Evolutionary conservation across 30 jellyfish, hydroid and myxozoan genomes (phyloP).

Genomic region (Thelohanellus kitauei): DNA sequence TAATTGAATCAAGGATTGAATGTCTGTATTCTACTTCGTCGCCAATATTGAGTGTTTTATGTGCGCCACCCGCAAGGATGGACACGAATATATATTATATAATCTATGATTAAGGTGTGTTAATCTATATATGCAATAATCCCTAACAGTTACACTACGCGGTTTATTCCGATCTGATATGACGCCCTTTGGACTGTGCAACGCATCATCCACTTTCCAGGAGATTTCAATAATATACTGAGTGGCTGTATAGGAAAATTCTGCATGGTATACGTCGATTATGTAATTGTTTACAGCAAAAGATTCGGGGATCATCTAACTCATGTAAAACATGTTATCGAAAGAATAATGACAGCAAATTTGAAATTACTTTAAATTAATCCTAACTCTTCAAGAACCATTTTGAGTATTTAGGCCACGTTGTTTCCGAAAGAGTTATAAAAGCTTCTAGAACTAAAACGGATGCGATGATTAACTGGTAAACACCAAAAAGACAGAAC

Average conservation of each 20-base stretch:
- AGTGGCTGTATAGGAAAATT: conserved; percentile 10
- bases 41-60: no score
- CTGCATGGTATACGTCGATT: conserved; percentile 18
- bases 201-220: conserved; percentile 20
- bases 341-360: conserved; percentile 4
- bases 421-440: conserved; percentile 1
- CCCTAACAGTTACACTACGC: no score
- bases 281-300: conserved; percentile 5
- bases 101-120: no score
- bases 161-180: conserved; percentile 4
- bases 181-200: conserved; percentile 18
- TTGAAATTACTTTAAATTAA: conserved; percentile 8
- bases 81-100: no score
- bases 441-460: conserved; percentile 4
- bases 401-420: conserved; percentile 3
- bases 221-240: conserved; percentile 13
- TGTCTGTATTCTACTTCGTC: no score
- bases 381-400: conserved; percentile 5
- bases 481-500: no score
- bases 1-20: no score
- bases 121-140: no score
- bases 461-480: no score
- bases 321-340: conserved; percentile 4
- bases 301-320: conserved; percentile 6
- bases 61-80: no score